Evolutionary conservation across 1,140 invertebrate species (phyloP).

Genomic region (Chlorops oryzae): DNA sequence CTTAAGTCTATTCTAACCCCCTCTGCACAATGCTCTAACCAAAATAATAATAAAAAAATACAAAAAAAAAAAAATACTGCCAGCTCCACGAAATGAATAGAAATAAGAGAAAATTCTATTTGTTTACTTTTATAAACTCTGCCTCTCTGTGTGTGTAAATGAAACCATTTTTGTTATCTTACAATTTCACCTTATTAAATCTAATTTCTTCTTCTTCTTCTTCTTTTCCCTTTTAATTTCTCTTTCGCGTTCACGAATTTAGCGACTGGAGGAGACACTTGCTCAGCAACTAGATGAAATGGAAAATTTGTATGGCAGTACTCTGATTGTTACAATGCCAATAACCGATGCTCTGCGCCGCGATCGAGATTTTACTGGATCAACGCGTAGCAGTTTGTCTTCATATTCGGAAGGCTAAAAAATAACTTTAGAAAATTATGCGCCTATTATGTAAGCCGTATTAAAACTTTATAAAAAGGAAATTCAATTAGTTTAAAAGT

Average conservation of each 20-base stretch:
- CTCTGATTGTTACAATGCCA: conserved; percentile 54
- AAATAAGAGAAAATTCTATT: too few relatives aligned
- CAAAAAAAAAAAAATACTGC: too few relatives aligned
- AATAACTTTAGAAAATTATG: too few relatives aligned
- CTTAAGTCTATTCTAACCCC: too few relatives aligned
- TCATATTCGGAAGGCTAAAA: conserved; percentile 49
- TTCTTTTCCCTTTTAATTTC: background rate
- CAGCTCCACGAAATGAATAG: too few relatives aligned
- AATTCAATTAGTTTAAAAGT: too few relatives aligned
- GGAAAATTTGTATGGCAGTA: conserved; percentile 63
- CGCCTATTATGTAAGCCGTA: too few relatives aligned
- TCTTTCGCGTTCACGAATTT: background rate
- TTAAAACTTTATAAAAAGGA: too few relatives aligned
- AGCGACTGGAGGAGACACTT: conserved; percentile 84
- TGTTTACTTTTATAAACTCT: too few relatives aligned
- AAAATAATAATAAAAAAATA: background rate
- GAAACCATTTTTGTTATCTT: conserved; percentile 10
- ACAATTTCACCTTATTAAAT: background rate
- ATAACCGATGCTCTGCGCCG: conserved; percentile 57
- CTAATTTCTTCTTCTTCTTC: conserved; percentile 4
- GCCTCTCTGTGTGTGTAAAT: too few relatives aligned
- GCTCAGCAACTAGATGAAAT: conserved; percentile 75
- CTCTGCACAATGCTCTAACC: background rate
- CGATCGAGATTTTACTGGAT: conserved; percentile 51
- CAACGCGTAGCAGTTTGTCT: conserved; percentile 64